Base-by-base conservation (phyloP, 64 coral and sea anemone genomes). In the Montipora efflorescens region DNA sequence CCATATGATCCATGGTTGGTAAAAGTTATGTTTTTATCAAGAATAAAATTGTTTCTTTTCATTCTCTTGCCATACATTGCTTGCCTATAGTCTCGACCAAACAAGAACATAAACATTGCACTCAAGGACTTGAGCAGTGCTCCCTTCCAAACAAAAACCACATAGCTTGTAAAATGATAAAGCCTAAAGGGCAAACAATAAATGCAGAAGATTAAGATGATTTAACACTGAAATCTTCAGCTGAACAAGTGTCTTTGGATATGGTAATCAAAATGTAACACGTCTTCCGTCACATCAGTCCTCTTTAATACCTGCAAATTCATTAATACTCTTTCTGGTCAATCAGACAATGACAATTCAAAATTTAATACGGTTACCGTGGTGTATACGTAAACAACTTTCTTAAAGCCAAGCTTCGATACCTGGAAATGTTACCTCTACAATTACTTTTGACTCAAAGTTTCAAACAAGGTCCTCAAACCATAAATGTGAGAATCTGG, bases 1-100 rank as follows among this genome's bases (percentile, higher is more conserved):
- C 95, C 95, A 77, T 68, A 96, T 36, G 92, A 94, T 47, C 95
- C 92, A 88, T 96, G 80, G 80, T 96, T 96, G 4, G 87, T 45
- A 43, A 72, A 45, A 5, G 88, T 91, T 5, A 90, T 87, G 48
- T 66, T 77, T 22, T 74, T 45, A 83, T 96, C 91, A 14, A 96
- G 59, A 23, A 67, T 52, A 82, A 96, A 96, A 22, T 87, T 76
- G 19, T 74, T 90, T 64, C 28, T 90, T 47, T 75, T 79, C 68
- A 96, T 81, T 4, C 67, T 77, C 51, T 94, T 80, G 4, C 95
- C 95, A 78, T 79, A 96, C 48, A 91, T 88, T 6, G 93, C 66
- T 74, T 88, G 91, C 36, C 87, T 85, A 44, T 91, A 94, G 15
- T 91, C 92, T 87, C 77, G 77, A 12, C 92, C 88, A 88, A 96